Evolutionary conservation across 2,888 invertebrate species (phyloP).

Genomic region (Spodoptera littoralis): DNA sequence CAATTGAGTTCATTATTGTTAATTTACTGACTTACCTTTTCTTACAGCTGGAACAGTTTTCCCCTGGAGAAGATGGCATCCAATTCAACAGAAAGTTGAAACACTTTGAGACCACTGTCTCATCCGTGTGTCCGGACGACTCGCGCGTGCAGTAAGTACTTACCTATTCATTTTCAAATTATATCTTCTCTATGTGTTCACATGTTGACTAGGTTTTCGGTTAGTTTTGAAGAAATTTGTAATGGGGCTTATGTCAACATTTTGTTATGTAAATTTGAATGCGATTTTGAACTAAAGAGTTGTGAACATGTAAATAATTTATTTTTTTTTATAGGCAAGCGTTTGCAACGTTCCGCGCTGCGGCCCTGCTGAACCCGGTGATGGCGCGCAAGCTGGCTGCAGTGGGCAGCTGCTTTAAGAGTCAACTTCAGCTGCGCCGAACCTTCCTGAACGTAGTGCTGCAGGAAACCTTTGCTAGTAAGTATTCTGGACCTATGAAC

Average conservation of each 20-base stretch:
- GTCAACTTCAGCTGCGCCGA: constrained; percentile 75
- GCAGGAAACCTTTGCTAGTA: constrained; percentile 82
- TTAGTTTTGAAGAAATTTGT: too few relatives aligned
- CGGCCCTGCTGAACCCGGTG: constrained; percentile 72
- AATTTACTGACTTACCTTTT: too few relatives aligned
- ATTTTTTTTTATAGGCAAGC: constrained; percentile 66
- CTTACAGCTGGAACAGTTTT: constrained; percentile 82
- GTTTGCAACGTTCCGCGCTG: constrained; percentile 79
- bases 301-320: too few relatives aligned
- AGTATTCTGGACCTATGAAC: constrained; percentile 49
- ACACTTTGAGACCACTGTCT: constrained; percentile 81
- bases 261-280: too few relatives aligned
- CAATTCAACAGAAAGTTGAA: too few relatives aligned
- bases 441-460: constrained; percentile 80
- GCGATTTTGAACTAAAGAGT: too few relatives aligned
- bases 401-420: constrained; percentile 74
- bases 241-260: too few relatives aligned
- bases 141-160: constrained; percentile 77
- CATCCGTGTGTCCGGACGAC: constrained; percentile 81
- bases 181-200: too few relatives aligned
- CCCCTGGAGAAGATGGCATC: too few relatives aligned
- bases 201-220: too few relatives aligned
- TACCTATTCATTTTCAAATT: not conserved
- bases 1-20: too few relatives aligned
- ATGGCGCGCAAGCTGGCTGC: constrained; percentile 79